A percentile compares a stretch with the other conserved stretches of the same genome.
These are phyloP conservation scores for Aldrovandia affinis DNA, from an alignment of 2,797 vertebrate genomes.

Conservation along the genomic window DNA sequence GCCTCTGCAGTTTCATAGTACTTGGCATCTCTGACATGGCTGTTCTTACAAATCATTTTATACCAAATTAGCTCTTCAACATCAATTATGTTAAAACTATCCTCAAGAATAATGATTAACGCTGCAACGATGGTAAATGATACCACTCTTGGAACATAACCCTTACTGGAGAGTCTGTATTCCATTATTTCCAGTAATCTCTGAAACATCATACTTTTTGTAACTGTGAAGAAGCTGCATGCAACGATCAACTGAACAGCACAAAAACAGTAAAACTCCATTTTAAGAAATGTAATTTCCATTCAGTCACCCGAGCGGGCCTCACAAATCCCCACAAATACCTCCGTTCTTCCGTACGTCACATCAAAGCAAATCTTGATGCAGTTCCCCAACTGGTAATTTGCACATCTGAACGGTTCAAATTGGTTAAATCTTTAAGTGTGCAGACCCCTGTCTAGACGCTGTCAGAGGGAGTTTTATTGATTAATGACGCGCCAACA, in stretches of 20 bases:
- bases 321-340: not conserved
- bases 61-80: not conserved
- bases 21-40: not conserved
- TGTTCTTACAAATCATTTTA: not conserved
- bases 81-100: not conserved
- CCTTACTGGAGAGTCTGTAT: not conserved
- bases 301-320: conserved; percentile 34
- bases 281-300: conserved; percentile 41
- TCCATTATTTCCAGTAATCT: conserved; percentile 6
- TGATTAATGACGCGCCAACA: conserved; percentile 78
- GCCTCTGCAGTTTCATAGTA: not conserved
- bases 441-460: conserved; percentile 80
- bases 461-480: conserved; percentile 74
- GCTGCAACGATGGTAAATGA: conserved; percentile 9
- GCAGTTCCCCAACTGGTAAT: conserved; percentile 41
- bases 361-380: not conserved
- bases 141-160: not conserved
- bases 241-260: conserved; percentile 43
- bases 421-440: conserved; percentile 24
- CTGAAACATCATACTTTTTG: not conserved
- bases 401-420: not conserved
- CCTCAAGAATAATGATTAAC: conserved; percentile 28
- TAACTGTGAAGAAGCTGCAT: conserved; percentile 11
- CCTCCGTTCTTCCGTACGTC: not conserved
- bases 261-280: conserved; percentile 40